phyloP scores from a whole-genome alignment of 2,888 invertebrate species.

The Keiferia lycopersicella region DNA sequence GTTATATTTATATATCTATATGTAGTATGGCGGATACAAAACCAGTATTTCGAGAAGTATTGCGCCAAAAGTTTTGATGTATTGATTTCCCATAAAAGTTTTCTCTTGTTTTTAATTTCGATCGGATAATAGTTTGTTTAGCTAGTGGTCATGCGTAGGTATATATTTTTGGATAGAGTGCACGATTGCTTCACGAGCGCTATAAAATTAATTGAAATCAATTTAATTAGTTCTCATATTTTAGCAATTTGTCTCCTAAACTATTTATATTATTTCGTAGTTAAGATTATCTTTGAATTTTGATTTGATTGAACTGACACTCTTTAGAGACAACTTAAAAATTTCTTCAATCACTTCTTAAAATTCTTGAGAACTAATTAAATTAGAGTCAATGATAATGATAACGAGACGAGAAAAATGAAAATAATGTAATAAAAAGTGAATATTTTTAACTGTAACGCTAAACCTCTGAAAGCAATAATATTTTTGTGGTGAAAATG shows the following conservation, averaged over 20 bases:
- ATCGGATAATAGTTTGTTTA: slow-evolving; percentile 70
- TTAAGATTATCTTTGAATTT: neutral
- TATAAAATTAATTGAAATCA: slow-evolving; percentile 42
- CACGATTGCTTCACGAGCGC: slow-evolving; percentile 74
- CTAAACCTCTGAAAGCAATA: slow-evolving; percentile 75
- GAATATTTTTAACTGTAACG: slow-evolving; percentile 71
- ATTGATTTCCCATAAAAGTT: slow-evolving; percentile 77
- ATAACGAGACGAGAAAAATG: slow-evolving; percentile 35
- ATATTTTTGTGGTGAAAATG: slow-evolving; percentile 74
- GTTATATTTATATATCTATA: slow-evolving; percentile 82
- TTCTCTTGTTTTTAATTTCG: slow-evolving; percentile 61
- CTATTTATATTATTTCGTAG: neutral
- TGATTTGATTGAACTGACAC: neutral
- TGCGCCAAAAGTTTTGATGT: slow-evolving; percentile 81
- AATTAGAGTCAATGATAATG: slow-evolving; percentile 35
- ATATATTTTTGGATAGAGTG: slow-evolving; percentile 77
- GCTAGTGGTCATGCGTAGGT: slow-evolving; percentile 76
- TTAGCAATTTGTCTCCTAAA: neutral
- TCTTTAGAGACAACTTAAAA: neutral
- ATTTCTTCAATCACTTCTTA: neutral
- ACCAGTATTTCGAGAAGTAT: slow-evolving; percentile 78
- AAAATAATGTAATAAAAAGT: slow-evolving; percentile 45
- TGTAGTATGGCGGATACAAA: slow-evolving; percentile 78
- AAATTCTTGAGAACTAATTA: slow-evolving; percentile 1
- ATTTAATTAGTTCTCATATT: neutral